Evolutionary conservation across 2,888 invertebrate species (phyloP), one percentile per base, ranked within the genome.

Genomic region (Drosophila acutilabella): DNA sequence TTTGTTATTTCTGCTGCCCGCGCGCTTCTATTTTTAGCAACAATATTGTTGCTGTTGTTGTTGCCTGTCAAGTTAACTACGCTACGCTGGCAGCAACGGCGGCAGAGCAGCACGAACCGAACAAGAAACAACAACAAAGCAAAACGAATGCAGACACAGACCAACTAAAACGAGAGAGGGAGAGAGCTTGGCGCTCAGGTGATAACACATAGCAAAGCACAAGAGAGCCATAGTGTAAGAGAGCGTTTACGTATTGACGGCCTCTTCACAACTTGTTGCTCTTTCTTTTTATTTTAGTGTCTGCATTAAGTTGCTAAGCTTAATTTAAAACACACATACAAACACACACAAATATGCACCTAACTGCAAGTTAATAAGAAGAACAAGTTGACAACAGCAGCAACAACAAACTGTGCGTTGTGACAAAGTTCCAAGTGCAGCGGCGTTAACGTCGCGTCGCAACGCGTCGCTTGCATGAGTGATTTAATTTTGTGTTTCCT

Each of bases 401-500:
- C 51, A 74, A 70, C 70, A 53, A 68, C 5, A 73, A 41, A 44
- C 40, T 20, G 20, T 18, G 51, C 20, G 67, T 61, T 65, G 75
- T 75, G 72, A 76, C 75, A 76, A 75, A 73, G 47, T 65, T 59
- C 67, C 65, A 68, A 81, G 85, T 85, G 85, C 83, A 85, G 78
- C 69, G 71, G 58, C 74, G 74, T 53, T 44, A 61, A 57, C 67
- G 36, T 38, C n/a, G 36, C 36, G 36, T 36, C 18, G 45, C 68
- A 51, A 40, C 42, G 53, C 62, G 60, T 53, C 76, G 85, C 74
- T 80, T 86, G 84, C 82, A 85, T 80, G 54, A 48, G 57, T 60
- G 85, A 64, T 78, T 87, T 85, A 85, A 85, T 87, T 85, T 81
- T 74, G 71, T 82, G 80, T 71, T 85, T 85, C 85, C 85, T 85